Conservation (phyloP, 1,140 invertebrate species). For the Ostrea denselamellosa region DNA sequence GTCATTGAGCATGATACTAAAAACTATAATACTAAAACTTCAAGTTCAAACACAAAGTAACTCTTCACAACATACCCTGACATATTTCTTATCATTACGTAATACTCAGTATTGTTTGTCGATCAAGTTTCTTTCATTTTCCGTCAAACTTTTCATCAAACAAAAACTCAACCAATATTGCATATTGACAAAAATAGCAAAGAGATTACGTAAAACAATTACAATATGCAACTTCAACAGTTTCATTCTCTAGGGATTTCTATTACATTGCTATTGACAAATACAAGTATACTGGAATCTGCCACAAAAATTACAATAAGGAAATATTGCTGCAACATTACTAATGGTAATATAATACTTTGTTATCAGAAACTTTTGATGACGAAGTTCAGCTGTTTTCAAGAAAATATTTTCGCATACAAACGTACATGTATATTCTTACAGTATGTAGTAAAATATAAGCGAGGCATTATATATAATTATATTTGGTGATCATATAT, state of each 20-base stretch:
- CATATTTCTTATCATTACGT: too few species aligned
- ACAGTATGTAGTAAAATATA: not conserved
- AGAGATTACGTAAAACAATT: not conserved
- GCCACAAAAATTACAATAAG: not conserved
- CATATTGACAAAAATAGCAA: constrained; percentile 27
- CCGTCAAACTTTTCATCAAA: not conserved
- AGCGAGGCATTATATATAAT: not conserved
- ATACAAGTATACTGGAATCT: not conserved
- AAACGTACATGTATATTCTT: not conserved
- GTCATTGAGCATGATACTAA: too few species aligned
- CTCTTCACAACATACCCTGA: too few species aligned
- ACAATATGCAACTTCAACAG: not conserved
- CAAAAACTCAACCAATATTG: constrained; percentile 30
- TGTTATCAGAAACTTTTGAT: not conserved
- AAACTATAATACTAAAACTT: too few species aligned
- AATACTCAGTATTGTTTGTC: too few species aligned
- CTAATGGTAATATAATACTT: not conserved
- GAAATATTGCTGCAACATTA: not conserved
- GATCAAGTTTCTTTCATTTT: not conserved
- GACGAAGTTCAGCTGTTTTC: not conserved
- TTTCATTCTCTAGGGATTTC: not conserved
- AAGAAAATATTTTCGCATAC: too few species aligned
- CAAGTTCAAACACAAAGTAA: too few species aligned
- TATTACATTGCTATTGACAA: not conserved
- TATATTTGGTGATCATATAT: constrained; percentile 22